Evolutionary conservation across 2,888 invertebrate species (phyloP).

Genomic region (Drosophila borealis): DNA sequence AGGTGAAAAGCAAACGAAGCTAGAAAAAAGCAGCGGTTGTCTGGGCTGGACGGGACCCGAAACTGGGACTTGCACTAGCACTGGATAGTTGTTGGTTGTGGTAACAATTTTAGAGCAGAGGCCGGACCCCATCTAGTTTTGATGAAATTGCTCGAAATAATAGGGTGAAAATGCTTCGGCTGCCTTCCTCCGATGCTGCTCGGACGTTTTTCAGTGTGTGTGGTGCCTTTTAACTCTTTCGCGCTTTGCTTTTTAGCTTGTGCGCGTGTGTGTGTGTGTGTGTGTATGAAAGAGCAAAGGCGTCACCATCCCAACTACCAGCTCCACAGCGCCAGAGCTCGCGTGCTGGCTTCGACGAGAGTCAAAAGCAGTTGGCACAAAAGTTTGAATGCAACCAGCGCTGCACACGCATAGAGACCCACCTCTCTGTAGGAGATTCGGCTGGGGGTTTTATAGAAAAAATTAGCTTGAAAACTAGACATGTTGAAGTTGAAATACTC

Average conservation of each 20-base stretch:
- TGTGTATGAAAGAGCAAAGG: conserved; percentile 69
- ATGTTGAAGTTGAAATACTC: conserved; percentile 27
- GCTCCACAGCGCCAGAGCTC: conserved; percentile 28
- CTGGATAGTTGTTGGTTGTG: conserved; percentile 51
- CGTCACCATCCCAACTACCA: conserved; percentile 50
- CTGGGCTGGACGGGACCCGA: conserved; percentile 20
- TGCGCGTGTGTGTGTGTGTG: conserved; percentile 1
- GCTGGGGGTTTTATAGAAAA: conserved; percentile 39
- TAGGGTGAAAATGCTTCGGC: conserved; percentile 74
- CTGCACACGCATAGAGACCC: conserved; percentile 45
- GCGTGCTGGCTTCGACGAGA: conserved; percentile 42
- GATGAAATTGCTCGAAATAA: conserved; percentile 78
- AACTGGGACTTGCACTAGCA: conserved; percentile 30
- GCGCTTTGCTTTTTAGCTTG: conserved; percentile 53
- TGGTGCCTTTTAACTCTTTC: conserved; percentile 70
- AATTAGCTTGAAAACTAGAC: conserved; percentile 4
- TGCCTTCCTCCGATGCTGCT: conserved; percentile 25
- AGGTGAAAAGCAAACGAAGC: conserved; percentile 44
- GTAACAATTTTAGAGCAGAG: conserved; percentile 73
- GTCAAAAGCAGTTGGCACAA: conserved; percentile 66
- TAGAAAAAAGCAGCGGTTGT: conserved; percentile 47
- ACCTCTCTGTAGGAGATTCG: conserved; percentile 42
- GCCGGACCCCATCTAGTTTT: conserved; percentile 69
- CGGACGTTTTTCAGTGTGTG: conserved; percentile 34
- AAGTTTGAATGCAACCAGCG: conserved; percentile 61